phyloP scores from a whole-genome alignment of 2,797 vertebrate genomes.

The Rhabdophis nuchalis region DNA sequence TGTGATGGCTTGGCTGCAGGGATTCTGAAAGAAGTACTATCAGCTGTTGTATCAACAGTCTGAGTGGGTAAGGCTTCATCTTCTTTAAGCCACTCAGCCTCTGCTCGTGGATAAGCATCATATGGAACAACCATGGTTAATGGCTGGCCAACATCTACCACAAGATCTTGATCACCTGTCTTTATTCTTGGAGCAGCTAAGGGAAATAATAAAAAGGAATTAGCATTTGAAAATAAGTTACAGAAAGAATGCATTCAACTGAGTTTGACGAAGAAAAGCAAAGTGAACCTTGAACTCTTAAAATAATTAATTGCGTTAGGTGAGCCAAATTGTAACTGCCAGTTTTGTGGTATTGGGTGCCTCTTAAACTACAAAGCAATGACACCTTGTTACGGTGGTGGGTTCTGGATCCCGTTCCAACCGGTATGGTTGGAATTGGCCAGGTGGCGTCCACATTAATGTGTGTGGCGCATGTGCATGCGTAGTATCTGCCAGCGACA shows the following conservation, averaged over 20 bases:
- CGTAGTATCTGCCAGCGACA: too few relatives aligned
- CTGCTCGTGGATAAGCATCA: slow-evolving; percentile 89
- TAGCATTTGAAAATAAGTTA: background rate
- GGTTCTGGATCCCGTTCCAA: too few relatives aligned
- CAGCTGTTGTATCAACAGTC: slow-evolving; percentile 82
- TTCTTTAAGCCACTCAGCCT: slow-evolving; percentile 88
- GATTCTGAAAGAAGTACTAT: slow-evolving; percentile 87
- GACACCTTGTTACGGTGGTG: background rate
- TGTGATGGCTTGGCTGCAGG: slow-evolving; percentile 86
- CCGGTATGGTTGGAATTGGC: too few relatives aligned
- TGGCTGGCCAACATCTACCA: slow-evolving; percentile 91
- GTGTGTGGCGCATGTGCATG: too few relatives aligned
- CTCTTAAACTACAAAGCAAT: background rate
- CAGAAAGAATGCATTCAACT: background rate
- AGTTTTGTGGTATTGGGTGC: fast-evolving
- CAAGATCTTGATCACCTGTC: slow-evolving; percentile 87
- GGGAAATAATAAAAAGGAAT: slow-evolving; percentile 36
- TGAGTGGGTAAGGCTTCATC: slow-evolving; percentile 77
- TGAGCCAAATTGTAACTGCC: background rate
- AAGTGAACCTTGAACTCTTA: background rate
- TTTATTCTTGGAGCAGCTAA: slow-evolving; percentile 91
- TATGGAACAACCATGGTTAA: slow-evolving; percentile 89
- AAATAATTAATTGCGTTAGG: background rate
- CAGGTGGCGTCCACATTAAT: too few relatives aligned
- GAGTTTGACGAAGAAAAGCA: background rate